Evolutionary conservation across 2,888 invertebrate species (phyloP).

Genomic region (Cynaeus angustus): DNA sequence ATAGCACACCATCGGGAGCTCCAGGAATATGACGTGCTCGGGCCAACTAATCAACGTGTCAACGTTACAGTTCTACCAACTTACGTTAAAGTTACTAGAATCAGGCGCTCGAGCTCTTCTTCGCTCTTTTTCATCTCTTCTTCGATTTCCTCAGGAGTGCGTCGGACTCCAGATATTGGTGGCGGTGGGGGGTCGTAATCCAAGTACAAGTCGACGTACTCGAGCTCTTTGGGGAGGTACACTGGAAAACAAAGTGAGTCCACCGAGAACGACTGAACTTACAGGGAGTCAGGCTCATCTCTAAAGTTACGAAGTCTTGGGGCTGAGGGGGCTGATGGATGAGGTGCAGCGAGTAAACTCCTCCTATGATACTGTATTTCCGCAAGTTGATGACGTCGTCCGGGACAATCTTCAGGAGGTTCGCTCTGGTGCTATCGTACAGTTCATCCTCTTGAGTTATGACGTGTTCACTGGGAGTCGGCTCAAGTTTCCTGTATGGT

Average conservation of each 20-base stretch:
- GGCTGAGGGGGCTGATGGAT: slow-evolving; percentile 87
- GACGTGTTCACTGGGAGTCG: slow-evolving; percentile 62
- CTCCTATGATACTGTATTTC: slow-evolving; percentile 84
- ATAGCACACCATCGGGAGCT: slow-evolving; percentile 66
- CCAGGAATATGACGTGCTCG: slow-evolving; percentile 68
- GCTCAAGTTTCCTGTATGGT: slow-evolving; percentile 64
- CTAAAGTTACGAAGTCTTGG: slow-evolving; percentile 73
- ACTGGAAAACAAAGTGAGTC: slow-evolving; percentile 71
- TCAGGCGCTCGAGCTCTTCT: slow-evolving; percentile 82
- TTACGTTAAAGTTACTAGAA: slow-evolving; percentile 82
- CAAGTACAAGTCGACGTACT: slow-evolving; percentile 77
- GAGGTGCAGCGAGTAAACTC: slow-evolving; percentile 83
- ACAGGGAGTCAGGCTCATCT: slow-evolving; percentile 75
- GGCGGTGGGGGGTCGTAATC: slow-evolving; percentile 81
- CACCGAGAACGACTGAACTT: slow-evolving; percentile 64
- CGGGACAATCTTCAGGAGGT: slow-evolving; percentile 68
- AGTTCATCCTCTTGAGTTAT: slow-evolving; percentile 67
- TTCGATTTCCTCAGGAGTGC: slow-evolving; percentile 86
- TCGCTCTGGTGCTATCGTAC: slow-evolving; percentile 70
- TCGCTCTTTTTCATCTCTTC: slow-evolving; percentile 84
- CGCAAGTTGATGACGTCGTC: slow-evolving; percentile 82
- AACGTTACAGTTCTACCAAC: slow-evolving; percentile 56
- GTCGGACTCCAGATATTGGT: slow-evolving; percentile 79
- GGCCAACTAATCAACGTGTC: slow-evolving; percentile 61
- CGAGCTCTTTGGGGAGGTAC: slow-evolving; percentile 75